phyloP scores from a whole-genome alignment of 2,113 vertebrate species.

The Thomomys bottae region DNA sequence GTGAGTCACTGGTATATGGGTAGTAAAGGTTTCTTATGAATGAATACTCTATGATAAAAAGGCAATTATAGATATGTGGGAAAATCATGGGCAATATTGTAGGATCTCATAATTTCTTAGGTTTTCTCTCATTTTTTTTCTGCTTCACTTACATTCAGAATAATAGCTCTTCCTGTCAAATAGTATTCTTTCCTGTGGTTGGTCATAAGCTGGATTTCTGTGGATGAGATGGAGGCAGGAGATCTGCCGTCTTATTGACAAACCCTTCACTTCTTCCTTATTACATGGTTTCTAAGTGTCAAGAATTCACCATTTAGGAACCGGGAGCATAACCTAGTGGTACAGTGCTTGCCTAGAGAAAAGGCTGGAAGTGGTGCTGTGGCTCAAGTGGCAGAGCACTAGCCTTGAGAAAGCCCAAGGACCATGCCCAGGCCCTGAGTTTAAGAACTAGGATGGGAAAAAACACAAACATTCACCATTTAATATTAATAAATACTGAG shows the following conservation, averaged over 20 bases:
- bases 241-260: background rate
- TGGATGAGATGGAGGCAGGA: background rate
- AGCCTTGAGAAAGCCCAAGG: no score
- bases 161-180: background rate
- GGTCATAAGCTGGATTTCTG: background rate
- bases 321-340: no score
- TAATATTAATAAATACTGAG: background rate
- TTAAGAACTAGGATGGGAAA: no score
- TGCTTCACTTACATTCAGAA: no score
- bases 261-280: background rate
- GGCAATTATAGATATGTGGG: background rate
- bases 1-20: no score
- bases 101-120: background rate
- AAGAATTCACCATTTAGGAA: background rate
- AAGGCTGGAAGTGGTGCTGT: no score
- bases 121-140: background rate
- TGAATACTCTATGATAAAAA: background rate
- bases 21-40: background rate
- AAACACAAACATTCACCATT: no score
- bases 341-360: no score
- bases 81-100: background rate
- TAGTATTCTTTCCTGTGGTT: background rate
- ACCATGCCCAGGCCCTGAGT: no score
- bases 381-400: no score
- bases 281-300: background rate